Evolutionary conservation across 2,797 vertebrate genomes (phyloP).

Genomic region (Helicolenus hilgendorfi): DNA sequence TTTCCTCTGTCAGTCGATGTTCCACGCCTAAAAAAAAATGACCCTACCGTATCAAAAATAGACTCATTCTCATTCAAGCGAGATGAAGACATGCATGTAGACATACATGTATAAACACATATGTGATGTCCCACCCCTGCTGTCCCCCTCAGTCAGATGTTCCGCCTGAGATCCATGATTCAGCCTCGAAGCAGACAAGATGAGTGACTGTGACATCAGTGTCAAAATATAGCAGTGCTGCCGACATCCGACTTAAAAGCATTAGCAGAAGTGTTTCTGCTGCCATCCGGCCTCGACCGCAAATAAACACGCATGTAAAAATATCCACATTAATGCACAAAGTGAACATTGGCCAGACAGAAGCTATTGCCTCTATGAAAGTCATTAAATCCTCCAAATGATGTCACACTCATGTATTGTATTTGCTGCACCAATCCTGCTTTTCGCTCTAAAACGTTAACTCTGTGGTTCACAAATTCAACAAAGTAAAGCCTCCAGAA

Average conservation of each 20-base stretch:
- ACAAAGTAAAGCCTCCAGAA: neutral
- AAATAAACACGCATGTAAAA: slow-evolving; percentile 5
- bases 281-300: neutral
- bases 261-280: neutral
- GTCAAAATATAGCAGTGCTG: slow-evolving; percentile 47
- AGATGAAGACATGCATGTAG: neutral
- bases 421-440: neutral
- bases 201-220: slow-evolving; percentile 53
- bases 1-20: slow-evolving; percentile 33
- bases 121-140: slow-evolving; percentile 25
- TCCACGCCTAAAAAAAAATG: slow-evolving; percentile 56
- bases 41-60: slow-evolving; percentile 47
- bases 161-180: slow-evolving; percentile 58
- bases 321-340: slow-evolving; percentile 10
- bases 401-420: neutral
- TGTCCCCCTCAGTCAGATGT: slow-evolving; percentile 50
- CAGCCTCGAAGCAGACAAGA: slow-evolving; percentile 34
- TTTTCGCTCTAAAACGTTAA: neutral
- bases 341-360: slow-evolving; percentile 2
- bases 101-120: neutral
- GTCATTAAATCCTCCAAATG: neutral
- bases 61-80: slow-evolving; percentile 20
- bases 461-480: neutral
- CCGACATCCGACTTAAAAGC: slow-evolving; percentile 9
- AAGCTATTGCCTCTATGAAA: neutral